Evolutionary conservation across 2,888 invertebrate species (phyloP).

Genomic region (Tricholauxania praeusta): DNA sequence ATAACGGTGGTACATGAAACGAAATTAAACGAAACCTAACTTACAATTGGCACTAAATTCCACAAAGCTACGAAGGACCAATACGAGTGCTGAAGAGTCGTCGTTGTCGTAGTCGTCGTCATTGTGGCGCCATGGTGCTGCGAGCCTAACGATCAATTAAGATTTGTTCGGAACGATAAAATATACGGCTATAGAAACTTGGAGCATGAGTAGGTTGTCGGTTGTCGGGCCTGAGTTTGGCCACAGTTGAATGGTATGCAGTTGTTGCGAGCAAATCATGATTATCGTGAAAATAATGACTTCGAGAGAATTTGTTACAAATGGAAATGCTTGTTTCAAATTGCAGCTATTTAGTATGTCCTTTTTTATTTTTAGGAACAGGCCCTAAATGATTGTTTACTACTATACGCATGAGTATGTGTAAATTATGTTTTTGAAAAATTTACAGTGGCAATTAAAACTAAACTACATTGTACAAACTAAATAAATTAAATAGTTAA

Average conservation of each 20-base stretch:
- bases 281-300: slow-evolving; percentile 19
- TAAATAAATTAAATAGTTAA: too few species aligned
- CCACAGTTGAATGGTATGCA: not conserved
- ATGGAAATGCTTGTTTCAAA: not conserved
- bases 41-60: slow-evolving; percentile 21
- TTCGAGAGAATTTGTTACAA: not conserved
- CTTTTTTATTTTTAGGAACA: too few species aligned
- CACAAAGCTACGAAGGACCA: not conserved
- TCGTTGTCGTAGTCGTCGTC: slow-evolving; percentile 8
- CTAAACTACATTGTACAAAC: too few species aligned
- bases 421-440: too few species aligned
- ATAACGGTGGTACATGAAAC: slow-evolving; percentile 19
- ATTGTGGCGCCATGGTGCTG: slow-evolving; percentile 16
- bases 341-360: not conserved
- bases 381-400: too few species aligned
- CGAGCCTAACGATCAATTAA: slow-evolving; percentile 61
- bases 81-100: not conserved
- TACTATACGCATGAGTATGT: too few species aligned
- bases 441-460: too few species aligned
- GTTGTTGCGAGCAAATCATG: not conserved
- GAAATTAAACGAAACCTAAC: not conserved
- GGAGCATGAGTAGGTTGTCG: not conserved
- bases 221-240: not conserved
- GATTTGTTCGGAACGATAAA: slow-evolving; percentile 63
- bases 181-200: slow-evolving; percentile 42